Evolutionary conservation across 1,140 invertebrate species (phyloP).

Genomic region (Tachypleus tridentatus): DNA sequence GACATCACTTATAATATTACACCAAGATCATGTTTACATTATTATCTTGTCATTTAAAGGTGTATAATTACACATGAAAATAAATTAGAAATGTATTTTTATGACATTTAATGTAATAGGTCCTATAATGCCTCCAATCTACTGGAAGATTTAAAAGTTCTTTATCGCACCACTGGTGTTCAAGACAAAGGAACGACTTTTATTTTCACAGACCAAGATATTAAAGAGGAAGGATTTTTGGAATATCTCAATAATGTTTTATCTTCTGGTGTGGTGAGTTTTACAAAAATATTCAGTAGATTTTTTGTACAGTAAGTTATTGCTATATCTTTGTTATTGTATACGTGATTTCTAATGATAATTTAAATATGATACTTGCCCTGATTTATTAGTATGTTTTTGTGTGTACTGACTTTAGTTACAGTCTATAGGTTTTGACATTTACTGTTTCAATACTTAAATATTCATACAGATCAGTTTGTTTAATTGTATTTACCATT

Average conservation of each 20-base stretch:
- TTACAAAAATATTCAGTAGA: background rate
- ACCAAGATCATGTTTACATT: no score
- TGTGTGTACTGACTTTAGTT: background rate
- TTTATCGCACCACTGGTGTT: constrained; percentile 83
- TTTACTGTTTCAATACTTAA: no score
- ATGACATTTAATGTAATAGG: constrained; percentile 38
- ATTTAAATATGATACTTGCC: no score
- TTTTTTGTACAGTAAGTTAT: background rate
- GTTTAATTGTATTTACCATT: no score
- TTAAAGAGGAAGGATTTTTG: constrained; percentile 93
- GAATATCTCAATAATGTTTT: constrained; percentile 95
- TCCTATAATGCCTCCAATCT: constrained; percentile 93
- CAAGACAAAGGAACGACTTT: constrained; percentile 97
- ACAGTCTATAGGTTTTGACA: background rate
- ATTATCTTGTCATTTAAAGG: no score
- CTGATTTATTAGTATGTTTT: background rate
- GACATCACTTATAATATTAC: no score
- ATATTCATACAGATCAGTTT: no score
- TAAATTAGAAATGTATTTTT: no score
- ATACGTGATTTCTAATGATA: no score
- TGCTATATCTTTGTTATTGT: background rate
- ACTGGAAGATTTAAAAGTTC: constrained; percentile 82
- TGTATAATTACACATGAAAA: no score
- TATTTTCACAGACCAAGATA: constrained; percentile 92
- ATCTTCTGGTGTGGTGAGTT: constrained; percentile 56